A percentile compares a stretch with the other conserved stretches of the same genome.
phyloP scores from a whole-genome alignment of 2,797 vertebrate genomes.

The Characodon lateralis region DNA sequence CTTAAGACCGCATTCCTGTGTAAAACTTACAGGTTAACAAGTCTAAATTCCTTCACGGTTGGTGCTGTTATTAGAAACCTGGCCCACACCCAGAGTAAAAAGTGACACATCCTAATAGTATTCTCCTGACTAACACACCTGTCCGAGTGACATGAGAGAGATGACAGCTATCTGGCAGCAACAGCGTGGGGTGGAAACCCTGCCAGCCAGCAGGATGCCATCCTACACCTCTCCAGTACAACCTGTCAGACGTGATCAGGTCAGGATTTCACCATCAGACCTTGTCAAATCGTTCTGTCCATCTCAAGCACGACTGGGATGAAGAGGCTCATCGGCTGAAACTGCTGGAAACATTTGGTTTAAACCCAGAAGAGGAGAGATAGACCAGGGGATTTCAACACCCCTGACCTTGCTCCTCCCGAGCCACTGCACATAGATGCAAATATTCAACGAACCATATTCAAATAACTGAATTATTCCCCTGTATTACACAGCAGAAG shows the following conservation, averaged over 20 bases:
- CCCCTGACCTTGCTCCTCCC: too few species aligned
- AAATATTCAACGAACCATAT: too few species aligned
- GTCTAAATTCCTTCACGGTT: conserved; percentile 21
- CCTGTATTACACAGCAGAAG: too few species aligned
- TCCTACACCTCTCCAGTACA: conserved; percentile 10
- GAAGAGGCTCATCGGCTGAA: too few species aligned
- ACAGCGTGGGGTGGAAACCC: conserved; percentile 17
- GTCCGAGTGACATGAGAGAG: conserved; percentile 24
- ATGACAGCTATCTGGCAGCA: conserved; percentile 36
- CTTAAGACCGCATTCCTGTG: neutral
- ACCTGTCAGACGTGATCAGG: conserved; percentile 67
- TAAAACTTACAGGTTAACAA: conserved; percentile 20
- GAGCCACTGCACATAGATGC: too few species aligned
- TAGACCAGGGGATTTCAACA: too few species aligned
- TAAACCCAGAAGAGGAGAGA: conserved; percentile 7
- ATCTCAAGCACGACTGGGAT: neutral
- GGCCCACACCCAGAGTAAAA: conserved; percentile 1
- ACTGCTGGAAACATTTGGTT: neutral
- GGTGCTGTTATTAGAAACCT: conserved; percentile 2
- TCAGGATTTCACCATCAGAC: conserved; percentile 42
- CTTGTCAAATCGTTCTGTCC: conserved; percentile 22
- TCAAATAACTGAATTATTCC: too few species aligned
- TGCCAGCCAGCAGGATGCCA: conserved; percentile 51
- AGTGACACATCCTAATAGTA: conserved; percentile 2
- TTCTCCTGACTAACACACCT: conserved; percentile 6